phyloP scores from a whole-genome alignment of 2,113 vertebrate species.

The Procapra przewalskii region DNA sequence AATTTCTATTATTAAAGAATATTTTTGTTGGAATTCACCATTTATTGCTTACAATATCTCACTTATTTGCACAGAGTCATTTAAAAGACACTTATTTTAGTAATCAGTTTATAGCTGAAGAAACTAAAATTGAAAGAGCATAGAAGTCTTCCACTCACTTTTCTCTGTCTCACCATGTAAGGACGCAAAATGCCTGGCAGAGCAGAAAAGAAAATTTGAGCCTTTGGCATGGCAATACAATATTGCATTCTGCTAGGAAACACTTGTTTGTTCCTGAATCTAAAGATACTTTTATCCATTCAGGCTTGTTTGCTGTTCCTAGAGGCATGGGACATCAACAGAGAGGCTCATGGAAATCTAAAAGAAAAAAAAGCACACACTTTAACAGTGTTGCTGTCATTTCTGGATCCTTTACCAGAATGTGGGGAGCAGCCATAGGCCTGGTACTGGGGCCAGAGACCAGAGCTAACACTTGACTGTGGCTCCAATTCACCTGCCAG shows the following conservation, averaged over 20 bases:
- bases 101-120: constrained; percentile 12
- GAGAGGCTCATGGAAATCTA: neutral
- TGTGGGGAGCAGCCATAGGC: fast-evolving
- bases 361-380: neutral
- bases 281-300: neutral
- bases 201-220: neutral
- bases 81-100: constrained; percentile 27
- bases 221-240: neutral
- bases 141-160: neutral
- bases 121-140: neutral
- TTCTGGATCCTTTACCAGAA: neutral
- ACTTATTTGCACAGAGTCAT: constrained; percentile 2
- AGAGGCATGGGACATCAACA: neutral
- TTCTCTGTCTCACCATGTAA: neutral
- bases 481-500: neutral
- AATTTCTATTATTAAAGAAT: constrained; percentile 3
- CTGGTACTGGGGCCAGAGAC: neutral
- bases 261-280: neutral
- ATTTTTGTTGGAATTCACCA: constrained; percentile 28
- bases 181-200: neutral
- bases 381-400: neutral
- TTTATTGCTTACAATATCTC: constrained; percentile 7
- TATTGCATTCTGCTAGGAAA: neutral
- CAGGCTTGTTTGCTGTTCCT: neutral
- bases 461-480: neutral